Evolutionary conservation across 2,113 vertebrate species (phyloP).

Genomic region (Xyliphius kryptos): DNA sequence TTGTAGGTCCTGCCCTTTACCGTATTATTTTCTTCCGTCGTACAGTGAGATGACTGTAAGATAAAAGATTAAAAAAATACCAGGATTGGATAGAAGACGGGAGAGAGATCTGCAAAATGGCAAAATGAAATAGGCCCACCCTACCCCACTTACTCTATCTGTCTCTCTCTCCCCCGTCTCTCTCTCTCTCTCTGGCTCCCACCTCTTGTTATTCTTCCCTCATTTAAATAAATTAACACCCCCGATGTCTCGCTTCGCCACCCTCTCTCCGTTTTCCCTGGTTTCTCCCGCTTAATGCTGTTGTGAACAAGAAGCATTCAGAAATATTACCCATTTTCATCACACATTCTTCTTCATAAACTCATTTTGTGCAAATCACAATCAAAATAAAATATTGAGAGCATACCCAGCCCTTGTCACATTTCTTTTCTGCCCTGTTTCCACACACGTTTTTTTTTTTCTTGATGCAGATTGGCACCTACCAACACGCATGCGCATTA

Average conservation of each 20-base stretch:
- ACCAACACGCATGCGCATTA: slow-evolving; percentile 33
- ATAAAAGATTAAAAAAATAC: slow-evolving; percentile 23
- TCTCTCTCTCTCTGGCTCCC: slow-evolving; percentile 20
- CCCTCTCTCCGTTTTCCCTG: slow-evolving; percentile 27
- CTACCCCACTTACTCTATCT: slow-evolving; percentile 33
- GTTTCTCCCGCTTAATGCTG: slow-evolving; percentile 23
- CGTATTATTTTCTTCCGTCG: slow-evolving; percentile 13
- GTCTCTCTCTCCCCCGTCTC: slow-evolving; percentile 43
- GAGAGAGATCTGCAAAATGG: slow-evolving; percentile 47
- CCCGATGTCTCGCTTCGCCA: slow-evolving; percentile 51
- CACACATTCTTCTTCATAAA: slow-evolving; percentile 22
- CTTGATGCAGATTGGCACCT: slow-evolving; percentile 25
- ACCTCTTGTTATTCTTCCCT: slow-evolving; percentile 58
- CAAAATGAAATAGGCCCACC: slow-evolving; percentile 31
- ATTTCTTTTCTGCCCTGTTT: slow-evolving; percentile 4
- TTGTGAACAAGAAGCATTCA: slow-evolving; percentile 34
- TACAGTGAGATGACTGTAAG: slow-evolving; percentile 27
- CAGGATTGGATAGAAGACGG: slow-evolving; percentile 34
- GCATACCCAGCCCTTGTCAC: background rate
- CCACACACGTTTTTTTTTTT: slow-evolving; percentile 8
- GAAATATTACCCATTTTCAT: slow-evolving; percentile 40
- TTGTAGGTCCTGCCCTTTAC: background rate
- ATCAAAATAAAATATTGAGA: background rate
- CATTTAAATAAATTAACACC: slow-evolving; percentile 74
- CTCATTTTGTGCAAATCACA: slow-evolving; percentile 13